These are phyloP conservation scores for Gallinago paraguaiae DNA, from an alignment of 2,113 vertebrate species.

Conservation along the genomic window DNA sequence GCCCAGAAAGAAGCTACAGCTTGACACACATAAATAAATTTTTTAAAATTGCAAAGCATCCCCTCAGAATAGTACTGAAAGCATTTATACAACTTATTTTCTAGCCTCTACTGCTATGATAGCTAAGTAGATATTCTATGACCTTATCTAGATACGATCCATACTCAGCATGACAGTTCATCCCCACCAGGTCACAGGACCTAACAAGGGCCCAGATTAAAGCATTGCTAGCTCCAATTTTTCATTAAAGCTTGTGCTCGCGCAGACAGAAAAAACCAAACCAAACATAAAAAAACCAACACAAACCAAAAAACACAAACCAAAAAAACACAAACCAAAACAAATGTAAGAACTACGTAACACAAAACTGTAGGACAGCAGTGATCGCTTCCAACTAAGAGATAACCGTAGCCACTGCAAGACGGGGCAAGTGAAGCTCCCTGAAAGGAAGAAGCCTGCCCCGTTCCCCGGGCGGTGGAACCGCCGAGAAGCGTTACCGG, in stretches of 20 bases:
- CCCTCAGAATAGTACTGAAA: background rate
- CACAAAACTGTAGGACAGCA: background rate
- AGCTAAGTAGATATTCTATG: background rate
- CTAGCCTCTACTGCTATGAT: background rate
- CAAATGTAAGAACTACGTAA: background rate
- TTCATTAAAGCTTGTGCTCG: background rate
- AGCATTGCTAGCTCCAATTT: background rate
- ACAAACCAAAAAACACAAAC: too few species aligned
- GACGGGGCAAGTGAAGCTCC: fast-evolving
- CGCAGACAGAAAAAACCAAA: background rate
- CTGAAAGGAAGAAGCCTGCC: fast-evolving
- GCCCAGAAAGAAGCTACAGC: background rate
- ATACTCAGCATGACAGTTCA: background rate
- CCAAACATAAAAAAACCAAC: too few species aligned
- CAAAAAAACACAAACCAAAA: background rate
- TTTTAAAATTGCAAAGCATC: fast-evolving
- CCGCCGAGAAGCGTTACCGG: too few species aligned
- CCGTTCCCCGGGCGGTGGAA: background rate
- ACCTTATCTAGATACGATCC: background rate
- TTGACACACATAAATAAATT: fast-evolving
- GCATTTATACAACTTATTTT: background rate
- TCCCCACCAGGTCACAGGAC: background rate
- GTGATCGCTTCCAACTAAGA: fast-evolving
- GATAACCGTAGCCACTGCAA: fast-evolving
- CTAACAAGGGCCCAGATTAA: background rate